Conservation (phyloP, 2,113 vertebrate species). For the Urocynchramus pylzowi region DNA sequence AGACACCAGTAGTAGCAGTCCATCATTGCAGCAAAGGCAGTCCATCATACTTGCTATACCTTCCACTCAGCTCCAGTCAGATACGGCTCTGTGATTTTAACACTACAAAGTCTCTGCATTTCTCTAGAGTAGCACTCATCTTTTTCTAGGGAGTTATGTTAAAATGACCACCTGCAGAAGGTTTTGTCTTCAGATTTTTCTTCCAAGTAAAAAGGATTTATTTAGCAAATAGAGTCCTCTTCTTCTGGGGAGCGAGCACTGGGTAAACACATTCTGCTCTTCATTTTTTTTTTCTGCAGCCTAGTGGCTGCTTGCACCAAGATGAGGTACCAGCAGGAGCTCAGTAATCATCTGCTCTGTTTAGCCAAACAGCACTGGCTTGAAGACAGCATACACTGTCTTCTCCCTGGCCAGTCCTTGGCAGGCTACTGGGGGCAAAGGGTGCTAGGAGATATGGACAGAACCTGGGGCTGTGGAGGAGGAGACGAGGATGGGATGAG, state of each 20-base stretch:
- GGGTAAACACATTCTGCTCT: not conserved
- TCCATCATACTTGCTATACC: not conserved
- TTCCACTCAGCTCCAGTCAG: accelerated
- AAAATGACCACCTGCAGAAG: not conserved
- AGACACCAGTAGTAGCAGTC: not conserved
- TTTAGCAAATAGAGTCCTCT: not conserved
- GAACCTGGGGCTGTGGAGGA: not conserved
- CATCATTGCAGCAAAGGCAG: not conserved
- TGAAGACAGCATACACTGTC: not conserved
- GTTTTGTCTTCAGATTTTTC: not conserved
- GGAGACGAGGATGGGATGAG: not conserved
- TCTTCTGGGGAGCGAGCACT: not conserved
- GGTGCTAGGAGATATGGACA: not conserved
- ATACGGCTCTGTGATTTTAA: not conserved
- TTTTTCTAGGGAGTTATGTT: not conserved
- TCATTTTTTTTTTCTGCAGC: not conserved
- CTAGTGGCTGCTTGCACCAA: not conserved
- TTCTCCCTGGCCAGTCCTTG: not conserved
- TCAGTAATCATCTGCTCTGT: not conserved
- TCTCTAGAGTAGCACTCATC: not conserved
- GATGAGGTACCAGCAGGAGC: not conserved
- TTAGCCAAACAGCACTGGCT: not conserved
- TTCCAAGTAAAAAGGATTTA: not conserved
- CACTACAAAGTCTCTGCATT: not conserved
- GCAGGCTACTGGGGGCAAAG: not conserved